Evolutionary conservation across 1,140 invertebrate species (phyloP), one percentile per base, ranked within the genome.

Genomic region (Drosophila chauvacae): DNA sequence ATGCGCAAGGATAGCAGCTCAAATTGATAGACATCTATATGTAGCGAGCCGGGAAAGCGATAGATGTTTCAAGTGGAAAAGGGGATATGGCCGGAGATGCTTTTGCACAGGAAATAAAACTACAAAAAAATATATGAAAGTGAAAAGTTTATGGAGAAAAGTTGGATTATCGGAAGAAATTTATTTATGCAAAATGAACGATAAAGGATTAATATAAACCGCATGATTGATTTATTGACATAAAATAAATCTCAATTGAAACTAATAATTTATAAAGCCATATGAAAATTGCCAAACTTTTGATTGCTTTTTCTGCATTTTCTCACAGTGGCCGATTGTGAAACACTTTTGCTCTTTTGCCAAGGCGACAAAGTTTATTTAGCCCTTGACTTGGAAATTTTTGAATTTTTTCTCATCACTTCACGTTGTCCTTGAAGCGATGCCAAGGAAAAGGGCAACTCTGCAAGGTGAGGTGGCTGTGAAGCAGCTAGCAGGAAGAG

Each of bases 301-400:
- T 16, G 2, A 18, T 4, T 6, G 23, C 18, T 14, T 33, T 33
- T 45, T 14, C 33, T 28, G 1, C 1, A 11, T 50, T 50, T 51
- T 71, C 42, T 55, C 28, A 16, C 20, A 44, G 37, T 70, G 66
- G 10, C 7, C 44, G 44, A 41, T 62, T 77, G 73, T 60, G 73
- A 77, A 77, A 77, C 73, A 77, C 75, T 68, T 76, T 64, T 72
- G 63, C 66, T 66, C 65, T 82, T 83, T 78, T 69, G 65, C 50
- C 61, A 42, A 48, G 26, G 84, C 66, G 61, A 64, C 80, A 88
- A 88, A 80, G 84, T 87, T 87, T 87, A 84, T 84, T 87, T 80
- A 87, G 85, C 77, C 73, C 84, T 87, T 83, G 84, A 87, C 84
- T 87, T 88, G 72, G 75, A 55, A 87, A 68, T 87, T 77, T 88